These are phyloP conservation scores for Tenthredo notha DNA, from an alignment of 2,888 invertebrate genomes.

Conservation along the genomic window DNA sequence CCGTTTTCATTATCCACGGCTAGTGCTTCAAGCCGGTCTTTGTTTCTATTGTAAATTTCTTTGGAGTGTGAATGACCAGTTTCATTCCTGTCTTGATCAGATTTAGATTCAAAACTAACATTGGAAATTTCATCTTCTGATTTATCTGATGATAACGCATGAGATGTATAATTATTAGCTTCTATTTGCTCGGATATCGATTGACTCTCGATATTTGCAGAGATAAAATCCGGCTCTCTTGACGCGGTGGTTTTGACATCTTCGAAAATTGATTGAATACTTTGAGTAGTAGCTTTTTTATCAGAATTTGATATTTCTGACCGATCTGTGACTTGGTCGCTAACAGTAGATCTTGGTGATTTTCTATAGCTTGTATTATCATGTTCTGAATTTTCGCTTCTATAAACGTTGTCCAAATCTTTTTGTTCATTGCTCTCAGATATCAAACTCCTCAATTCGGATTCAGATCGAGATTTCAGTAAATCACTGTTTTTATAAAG, in stretches of 20 bases:
- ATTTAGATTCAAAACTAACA: slow-evolving; percentile 31
- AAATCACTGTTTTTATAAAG: slow-evolving; percentile 73
- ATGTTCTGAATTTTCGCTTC: slow-evolving; percentile 48
- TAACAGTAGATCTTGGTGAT: slow-evolving; percentile 56
- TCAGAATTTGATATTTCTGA: slow-evolving; percentile 40
- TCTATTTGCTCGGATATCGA: slow-evolving; percentile 39
- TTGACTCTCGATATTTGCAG: slow-evolving; percentile 62
- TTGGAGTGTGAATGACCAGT: not conserved
- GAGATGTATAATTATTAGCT: slow-evolving; percentile 16
- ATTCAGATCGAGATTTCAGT: slow-evolving; percentile 73
- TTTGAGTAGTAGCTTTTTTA: slow-evolving; percentile 56
- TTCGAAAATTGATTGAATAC: slow-evolving; percentile 63
- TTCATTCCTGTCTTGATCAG: not conserved
- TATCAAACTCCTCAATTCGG: slow-evolving; percentile 65
- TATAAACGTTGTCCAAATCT: slow-evolving; percentile 14
- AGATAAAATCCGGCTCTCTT: slow-evolving; percentile 54
- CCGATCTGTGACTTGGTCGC: slow-evolving; percentile 16
- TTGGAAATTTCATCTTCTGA: slow-evolving; percentile 20
- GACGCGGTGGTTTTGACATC: slow-evolving; percentile 55
- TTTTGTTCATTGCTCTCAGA: slow-evolving; percentile 58
- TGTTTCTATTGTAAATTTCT: not conserved
- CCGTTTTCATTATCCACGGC: not conserved
- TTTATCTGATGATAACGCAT: slow-evolving; percentile 18
- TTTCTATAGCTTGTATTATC: slow-evolving; percentile 55
- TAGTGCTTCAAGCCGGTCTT: not conserved